phyloP scores from a whole-genome alignment of 2,113 vertebrate genomes.

The Gorsachius goisagi region DNA sequence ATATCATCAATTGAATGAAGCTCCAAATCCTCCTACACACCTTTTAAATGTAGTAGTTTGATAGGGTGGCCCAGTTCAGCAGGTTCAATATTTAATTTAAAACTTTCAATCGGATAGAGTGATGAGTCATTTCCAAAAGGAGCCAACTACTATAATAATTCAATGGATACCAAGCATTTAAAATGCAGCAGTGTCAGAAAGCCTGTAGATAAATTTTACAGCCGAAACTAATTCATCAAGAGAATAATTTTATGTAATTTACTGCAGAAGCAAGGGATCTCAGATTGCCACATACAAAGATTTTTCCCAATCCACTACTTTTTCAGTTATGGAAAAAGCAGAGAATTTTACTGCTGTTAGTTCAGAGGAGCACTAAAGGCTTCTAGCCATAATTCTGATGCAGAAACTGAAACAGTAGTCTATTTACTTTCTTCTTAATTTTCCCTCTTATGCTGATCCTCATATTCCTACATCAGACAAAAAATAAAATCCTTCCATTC shows the following conservation, averaged over 20 bases:
- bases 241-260: neutral
- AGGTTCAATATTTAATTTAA: constrained; percentile 60
- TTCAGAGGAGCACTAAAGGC: neutral
- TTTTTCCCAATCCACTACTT: neutral
- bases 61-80: neutral
- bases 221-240: constrained; percentile 25
- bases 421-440: neutral
- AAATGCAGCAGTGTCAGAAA: constrained; percentile 30
- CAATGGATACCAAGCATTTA: constrained; percentile 11
- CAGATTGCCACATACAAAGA: neutral
- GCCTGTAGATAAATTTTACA: neutral
- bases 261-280: neutral
- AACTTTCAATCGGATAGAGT: constrained; percentile 17
- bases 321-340: neutral
- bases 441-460: neutral
- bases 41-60: neutral
- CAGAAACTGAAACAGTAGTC: neutral
- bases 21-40: neutral
- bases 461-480: neutral
- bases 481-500: neutral
- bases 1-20: neutral
- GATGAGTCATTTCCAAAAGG: constrained; percentile 46
- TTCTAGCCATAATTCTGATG: neutral
- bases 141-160: constrained; percentile 38
- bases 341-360: neutral